Evolutionary conservation across 1,140 invertebrate species (phyloP).

Genomic region (Eciton burchellii): DNA sequence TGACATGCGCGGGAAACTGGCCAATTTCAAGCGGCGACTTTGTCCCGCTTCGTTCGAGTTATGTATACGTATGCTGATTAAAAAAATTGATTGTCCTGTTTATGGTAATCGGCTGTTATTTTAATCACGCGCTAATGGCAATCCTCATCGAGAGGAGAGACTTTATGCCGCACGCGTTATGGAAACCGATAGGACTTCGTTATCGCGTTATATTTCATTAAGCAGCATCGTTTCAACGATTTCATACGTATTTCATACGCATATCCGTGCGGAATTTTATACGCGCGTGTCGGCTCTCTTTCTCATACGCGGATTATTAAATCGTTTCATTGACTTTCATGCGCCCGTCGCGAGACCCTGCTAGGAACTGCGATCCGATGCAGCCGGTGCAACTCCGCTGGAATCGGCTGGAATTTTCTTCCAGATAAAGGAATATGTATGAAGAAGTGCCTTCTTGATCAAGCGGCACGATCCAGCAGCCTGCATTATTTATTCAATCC

Average conservation of each 20-base stretch:
- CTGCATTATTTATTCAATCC: conserved; percentile 22
- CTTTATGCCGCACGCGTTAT: conserved; percentile 33
- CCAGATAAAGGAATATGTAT: conserved; percentile 20
- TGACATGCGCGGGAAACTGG: neutral
- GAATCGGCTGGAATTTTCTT: neutral
- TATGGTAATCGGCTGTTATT: conserved; percentile 49
- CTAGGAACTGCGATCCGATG: neutral
- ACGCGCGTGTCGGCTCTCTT: neutral
- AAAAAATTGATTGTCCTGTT: conserved; percentile 47
- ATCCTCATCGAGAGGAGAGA: conserved; percentile 13
- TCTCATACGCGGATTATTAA: conserved; percentile 5
- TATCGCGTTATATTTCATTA: conserved; percentile 45
- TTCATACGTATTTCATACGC: neutral
- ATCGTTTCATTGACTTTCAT: neutral
- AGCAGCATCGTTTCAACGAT: conserved; percentile 26
- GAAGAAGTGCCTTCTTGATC: conserved; percentile 19
- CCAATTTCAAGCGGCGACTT: conserved; percentile 18
- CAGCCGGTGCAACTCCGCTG: neutral
- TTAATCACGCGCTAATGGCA: conserved; percentile 50
- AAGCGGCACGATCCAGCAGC: conserved; percentile 10
- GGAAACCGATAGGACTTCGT: conserved; percentile 24
- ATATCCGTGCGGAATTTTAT: too few relatives aligned
- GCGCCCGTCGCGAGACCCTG: neutral
- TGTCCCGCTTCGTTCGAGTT: conserved; percentile 31
- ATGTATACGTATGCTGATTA: conserved; percentile 29